Evolutionary conservation across 2,888 invertebrate genomes (phyloP).

Genomic region (Girardia tigrina): DNA sequence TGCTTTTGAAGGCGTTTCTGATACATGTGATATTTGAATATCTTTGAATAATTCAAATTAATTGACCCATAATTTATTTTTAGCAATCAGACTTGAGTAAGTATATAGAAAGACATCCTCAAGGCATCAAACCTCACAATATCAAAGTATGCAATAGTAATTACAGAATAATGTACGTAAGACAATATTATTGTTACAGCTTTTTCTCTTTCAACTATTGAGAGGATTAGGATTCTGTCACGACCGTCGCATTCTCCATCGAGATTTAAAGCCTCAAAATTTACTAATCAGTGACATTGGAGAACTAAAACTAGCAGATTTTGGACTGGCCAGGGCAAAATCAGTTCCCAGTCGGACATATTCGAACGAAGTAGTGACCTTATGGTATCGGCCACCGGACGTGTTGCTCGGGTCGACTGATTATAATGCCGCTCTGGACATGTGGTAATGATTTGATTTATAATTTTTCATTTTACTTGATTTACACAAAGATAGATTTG

Average conservation of each 20-base stretch:
- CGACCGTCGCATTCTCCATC: constrained; percentile 77
- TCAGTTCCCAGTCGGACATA: constrained; percentile 96
- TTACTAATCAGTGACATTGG: constrained; percentile 86
- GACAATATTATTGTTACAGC: constrained; percentile 52
- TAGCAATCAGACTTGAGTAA: constrained; percentile 89
- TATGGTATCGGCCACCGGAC: constrained; percentile 98
- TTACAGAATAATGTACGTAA: neutral
- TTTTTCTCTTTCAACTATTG: constrained; percentile 88
- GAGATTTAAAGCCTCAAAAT: constrained; percentile 96
- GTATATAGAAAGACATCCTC: constrained; percentile 82
- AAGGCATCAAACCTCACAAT: constrained; percentile 76
- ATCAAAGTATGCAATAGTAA: constrained; percentile 53
- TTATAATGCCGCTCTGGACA: constrained; percentile 58
- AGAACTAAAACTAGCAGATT: constrained; percentile 92
- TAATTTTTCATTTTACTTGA: too few species aligned
- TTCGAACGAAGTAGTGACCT: constrained; percentile 84
- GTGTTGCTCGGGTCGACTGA: constrained; percentile 84
- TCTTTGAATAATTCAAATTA: neutral
- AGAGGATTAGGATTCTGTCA: constrained; percentile 92
- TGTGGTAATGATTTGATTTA: constrained; percentile 54
- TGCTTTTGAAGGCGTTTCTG: too few species aligned
- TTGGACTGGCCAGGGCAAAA: constrained; percentile 82
- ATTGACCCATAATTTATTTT: constrained; percentile 36
- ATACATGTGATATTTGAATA: neutral
- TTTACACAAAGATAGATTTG: too few species aligned